Evolutionary conservation across 2,888 invertebrate species (phyloP), one percentile per base, ranked within the genome.

Genomic region (Drosophila fungiperda): DNA sequence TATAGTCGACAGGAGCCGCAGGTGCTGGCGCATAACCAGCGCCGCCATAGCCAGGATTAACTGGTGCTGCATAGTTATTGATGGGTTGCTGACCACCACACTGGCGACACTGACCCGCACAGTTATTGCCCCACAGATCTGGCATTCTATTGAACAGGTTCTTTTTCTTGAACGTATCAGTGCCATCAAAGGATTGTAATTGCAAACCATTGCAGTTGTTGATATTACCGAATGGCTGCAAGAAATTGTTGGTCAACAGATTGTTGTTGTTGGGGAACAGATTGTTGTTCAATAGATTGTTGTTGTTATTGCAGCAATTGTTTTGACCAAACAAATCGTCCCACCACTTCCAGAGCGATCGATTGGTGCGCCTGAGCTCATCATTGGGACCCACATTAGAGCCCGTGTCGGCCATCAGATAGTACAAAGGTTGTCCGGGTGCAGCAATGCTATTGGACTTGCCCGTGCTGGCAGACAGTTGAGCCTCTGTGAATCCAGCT

Each of bases 311-410:
- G 63, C 82, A 83, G 36, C 75, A 78, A 68, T 85, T 82, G 55
- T 70, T 89, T 2, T 68, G 76, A 0, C 64, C 32, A 36, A 80
- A 85, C 20, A 87, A 69, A n/a, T 82, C 87, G 0, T 82, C 88
- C 85, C 85, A 85, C 85, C 90, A 89, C 53, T 91, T 91, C 5
- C 83, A 50, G 5, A 91, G 73, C 17, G 85, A 88, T 0, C 90
- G 87, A 63, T 89, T 84, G 5, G 84, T 78, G 12, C 90, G 90
- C 36, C 61, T 82, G 20, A 87, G 54, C 20, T 89, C 74, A 1
- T 76, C 82, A 12, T 75, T 80, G 29, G 85, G 79, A 1, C 80
- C 84, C 59, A 89, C 87, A 23, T 67, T 53, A 4, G 78, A 52
- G 12, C 91, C 91, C 1, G 80, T 60, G 63, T 91, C 90, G 15